phyloP scores from a whole-genome alignment of 2,888 invertebrate genomes.

The Anorthoa munda region DNA sequence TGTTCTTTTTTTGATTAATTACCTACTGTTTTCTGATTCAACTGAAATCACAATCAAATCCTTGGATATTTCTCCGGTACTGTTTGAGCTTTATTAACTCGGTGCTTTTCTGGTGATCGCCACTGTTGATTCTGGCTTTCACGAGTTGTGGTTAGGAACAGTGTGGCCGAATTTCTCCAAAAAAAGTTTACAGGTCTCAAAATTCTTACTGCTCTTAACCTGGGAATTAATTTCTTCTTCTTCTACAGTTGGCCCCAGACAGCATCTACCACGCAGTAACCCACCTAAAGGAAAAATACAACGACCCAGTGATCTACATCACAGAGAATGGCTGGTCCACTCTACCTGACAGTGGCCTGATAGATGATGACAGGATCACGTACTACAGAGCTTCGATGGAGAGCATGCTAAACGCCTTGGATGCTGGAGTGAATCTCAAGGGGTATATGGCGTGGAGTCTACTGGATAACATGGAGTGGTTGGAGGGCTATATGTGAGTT shows the following conservation, averaged over 20 bases:
- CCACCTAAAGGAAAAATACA: constrained; percentile 57
- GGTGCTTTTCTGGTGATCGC: no score
- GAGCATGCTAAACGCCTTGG: constrained; percentile 80
- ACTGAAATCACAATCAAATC: no score
- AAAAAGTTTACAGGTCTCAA: no score
- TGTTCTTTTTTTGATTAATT: no score
- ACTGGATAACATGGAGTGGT: constrained; percentile 93
- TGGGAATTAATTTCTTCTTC: no score
- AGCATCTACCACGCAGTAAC: constrained; percentile 46
- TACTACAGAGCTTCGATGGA: constrained; percentile 83
- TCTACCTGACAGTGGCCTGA: constrained; percentile 66
- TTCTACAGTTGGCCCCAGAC: constrained; percentile 46
- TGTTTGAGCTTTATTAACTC: no score
- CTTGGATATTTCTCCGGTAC: no score
- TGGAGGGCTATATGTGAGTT: constrained; percentile 89
- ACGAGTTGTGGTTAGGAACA: no score
- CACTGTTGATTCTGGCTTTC: no score
- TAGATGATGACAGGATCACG: constrained; percentile 83
- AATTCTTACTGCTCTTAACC: no score
- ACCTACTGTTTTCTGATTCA: no score
- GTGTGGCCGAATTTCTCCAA: no score
- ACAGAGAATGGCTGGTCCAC: constrained; percentile 92
- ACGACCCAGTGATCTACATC: constrained; percentile 88
- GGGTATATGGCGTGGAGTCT: constrained; percentile 92
- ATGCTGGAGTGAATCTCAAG: constrained; percentile 83